Conservation (phyloP, 2,797 vertebrate genomes). For the Menidia menidia region DNA sequence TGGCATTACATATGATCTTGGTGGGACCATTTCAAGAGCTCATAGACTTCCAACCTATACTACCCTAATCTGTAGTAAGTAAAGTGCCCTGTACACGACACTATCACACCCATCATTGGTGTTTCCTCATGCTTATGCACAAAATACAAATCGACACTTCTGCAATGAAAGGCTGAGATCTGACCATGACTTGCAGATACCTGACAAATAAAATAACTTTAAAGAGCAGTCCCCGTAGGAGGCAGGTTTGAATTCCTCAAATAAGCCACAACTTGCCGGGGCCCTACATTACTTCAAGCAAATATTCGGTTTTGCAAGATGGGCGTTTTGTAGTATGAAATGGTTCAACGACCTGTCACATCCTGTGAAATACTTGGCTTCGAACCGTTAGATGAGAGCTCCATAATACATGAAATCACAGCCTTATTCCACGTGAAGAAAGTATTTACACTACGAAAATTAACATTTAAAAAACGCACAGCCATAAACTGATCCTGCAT, state of each 20-base stretch:
- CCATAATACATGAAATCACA: neutral
- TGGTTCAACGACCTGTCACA: constrained; percentile 59
- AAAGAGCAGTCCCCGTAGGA: constrained; percentile 36
- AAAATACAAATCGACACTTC: neutral
- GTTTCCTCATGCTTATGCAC: constrained; percentile 6
- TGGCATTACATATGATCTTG: neutral
- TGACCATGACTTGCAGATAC: constrained; percentile 17
- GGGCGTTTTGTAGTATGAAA: constrained; percentile 69
- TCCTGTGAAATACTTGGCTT: constrained; percentile 48
- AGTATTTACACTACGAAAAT: neutral
- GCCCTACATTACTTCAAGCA: constrained; percentile 49
- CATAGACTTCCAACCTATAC: no score
- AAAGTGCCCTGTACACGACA: no score
- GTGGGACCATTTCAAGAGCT: no score
- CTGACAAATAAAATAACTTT: constrained; percentile 30
- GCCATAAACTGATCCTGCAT: neutral
- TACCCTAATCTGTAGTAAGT: no score
- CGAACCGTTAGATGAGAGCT: constrained; percentile 53
- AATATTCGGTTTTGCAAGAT: constrained; percentile 74
- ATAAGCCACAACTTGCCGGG: constrained; percentile 84
- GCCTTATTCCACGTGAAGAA: neutral
- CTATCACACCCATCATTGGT: no score
- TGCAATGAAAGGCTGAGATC: no score
- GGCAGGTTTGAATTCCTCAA: constrained; percentile 79
- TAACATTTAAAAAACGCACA: neutral